Percentiles rank a stretch among this genome's conserved stretches.
Conservation (phyloP, 2,797 vertebrate species). For the Pachyuromys duprasi region DNA sequence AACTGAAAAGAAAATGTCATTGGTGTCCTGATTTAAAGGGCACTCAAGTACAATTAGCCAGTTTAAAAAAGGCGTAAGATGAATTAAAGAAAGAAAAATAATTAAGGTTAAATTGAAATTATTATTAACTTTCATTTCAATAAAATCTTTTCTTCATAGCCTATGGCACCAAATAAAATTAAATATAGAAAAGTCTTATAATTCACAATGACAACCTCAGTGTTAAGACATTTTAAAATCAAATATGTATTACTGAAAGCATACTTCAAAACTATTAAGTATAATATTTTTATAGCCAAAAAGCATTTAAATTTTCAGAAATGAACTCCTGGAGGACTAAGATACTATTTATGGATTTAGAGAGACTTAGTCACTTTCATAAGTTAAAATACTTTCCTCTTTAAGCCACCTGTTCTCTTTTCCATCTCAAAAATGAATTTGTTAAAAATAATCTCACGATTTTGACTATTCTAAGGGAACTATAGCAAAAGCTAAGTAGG, state of each 20-base stretch:
- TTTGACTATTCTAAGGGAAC: constrained; percentile 50
- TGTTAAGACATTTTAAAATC: constrained; percentile 76
- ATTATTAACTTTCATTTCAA: constrained; percentile 78
- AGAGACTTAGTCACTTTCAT: constrained; percentile 70
- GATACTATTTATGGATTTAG: constrained; percentile 69
- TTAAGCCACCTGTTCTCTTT: constrained; percentile 74
- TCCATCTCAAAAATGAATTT: constrained; percentile 61
- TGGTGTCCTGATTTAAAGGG: constrained; percentile 86
- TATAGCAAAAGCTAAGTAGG: constrained; percentile 8
- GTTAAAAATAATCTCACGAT: constrained; percentile 72
- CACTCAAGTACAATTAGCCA: constrained; percentile 84
- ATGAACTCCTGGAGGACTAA: constrained; percentile 60
- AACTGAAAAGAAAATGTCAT: constrained; percentile 89
- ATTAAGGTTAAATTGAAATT: constrained; percentile 82
- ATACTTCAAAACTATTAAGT: constrained; percentile 81
- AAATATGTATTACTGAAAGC: constrained; percentile 77
- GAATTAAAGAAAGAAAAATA: constrained; percentile 74
- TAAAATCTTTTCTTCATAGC: constrained; percentile 67
- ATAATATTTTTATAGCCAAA: constrained; percentile 81
- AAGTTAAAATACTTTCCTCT: constrained; percentile 66
- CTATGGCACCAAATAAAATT: constrained; percentile 76
- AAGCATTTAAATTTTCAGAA: constrained; percentile 78
- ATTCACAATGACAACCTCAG: constrained; percentile 71
- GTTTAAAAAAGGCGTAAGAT: constrained; percentile 65
- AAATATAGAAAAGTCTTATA: constrained; percentile 69